Evolutionary conservation across 1,140 invertebrate species (phyloP).

Genomic region (Anthonomus grandis): DNA sequence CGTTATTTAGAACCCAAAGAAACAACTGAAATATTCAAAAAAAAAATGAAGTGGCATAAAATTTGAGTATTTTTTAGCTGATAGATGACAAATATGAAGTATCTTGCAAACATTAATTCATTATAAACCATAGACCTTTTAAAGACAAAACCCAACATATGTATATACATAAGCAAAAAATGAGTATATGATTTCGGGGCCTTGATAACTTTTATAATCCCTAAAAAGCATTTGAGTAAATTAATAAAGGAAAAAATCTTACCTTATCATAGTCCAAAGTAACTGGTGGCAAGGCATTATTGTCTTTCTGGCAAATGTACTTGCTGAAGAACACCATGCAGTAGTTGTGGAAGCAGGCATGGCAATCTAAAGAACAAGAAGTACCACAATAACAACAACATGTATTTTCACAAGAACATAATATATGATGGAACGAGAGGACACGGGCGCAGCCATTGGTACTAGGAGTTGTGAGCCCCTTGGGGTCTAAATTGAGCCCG

Average conservation of each 20-base stretch:
- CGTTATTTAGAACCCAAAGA: too few relatives aligned
- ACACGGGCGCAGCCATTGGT: constrained; percentile 51
- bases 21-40: too few relatives aligned
- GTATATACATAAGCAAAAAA: too few relatives aligned
- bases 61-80: too few relatives aligned
- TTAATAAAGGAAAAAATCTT: constrained; percentile 12
- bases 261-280: constrained; percentile 49
- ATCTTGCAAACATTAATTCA: too few relatives aligned
- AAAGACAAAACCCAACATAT: too few relatives aligned
- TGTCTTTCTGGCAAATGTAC: constrained; percentile 57
- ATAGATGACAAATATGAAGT: too few relatives aligned
- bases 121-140: too few relatives aligned
- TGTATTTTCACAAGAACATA: constrained; percentile 53
- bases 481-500: constrained; percentile 18
- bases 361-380: constrained; percentile 62
- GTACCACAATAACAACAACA: constrained; percentile 63
- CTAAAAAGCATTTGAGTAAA: too few relatives aligned
- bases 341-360: constrained; percentile 63
- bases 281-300: constrained; percentile 53
- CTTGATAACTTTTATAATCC: too few relatives aligned
- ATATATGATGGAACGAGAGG: constrained; percentile 53
- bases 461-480: constrained; percentile 7
- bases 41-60: too few relatives aligned
- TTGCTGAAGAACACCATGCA: constrained; percentile 56
- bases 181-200: too few relatives aligned